A percentile compares a stretch with the other conserved stretches of the same genome.
These are phyloP conservation scores for Maccullochella peelii DNA, from an alignment of 2,113 vertebrate genomes.

Conservation along the genomic window DNA sequence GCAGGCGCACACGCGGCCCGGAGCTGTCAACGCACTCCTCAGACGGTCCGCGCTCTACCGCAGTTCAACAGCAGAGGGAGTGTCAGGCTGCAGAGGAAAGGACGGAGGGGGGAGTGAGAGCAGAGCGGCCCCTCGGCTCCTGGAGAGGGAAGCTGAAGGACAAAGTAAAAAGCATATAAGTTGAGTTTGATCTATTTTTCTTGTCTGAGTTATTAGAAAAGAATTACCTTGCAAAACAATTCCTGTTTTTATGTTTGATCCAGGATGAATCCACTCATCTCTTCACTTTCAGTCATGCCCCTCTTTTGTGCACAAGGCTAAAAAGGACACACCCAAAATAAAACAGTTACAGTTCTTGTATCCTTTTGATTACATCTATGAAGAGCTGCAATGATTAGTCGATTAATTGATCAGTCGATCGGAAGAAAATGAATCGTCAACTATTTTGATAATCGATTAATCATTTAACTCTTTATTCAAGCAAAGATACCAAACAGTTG, in stretches of 20 bases:
- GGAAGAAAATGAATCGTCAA: neutral
- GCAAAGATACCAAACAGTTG: neutral
- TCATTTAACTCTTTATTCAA: neutral
- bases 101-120: neutral
- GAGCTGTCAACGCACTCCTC: slow-evolving; percentile 73
- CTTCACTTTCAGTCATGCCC: neutral
- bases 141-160: slow-evolving; percentile 20
- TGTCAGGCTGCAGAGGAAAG: slow-evolving; percentile 31
- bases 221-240: too few species aligned
- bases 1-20: slow-evolving; percentile 68
- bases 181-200: neutral
- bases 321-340: neutral
- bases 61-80: slow-evolving; percentile 72
- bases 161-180: neutral
- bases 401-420: neutral
- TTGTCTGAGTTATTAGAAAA: neutral
- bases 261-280: neutral
- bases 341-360: neutral
- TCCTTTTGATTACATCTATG: neutral
- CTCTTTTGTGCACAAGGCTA: neutral
- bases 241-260: neutral
- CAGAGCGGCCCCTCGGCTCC: slow-evolving; percentile 12
- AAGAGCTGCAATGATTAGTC: neutral
- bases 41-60: slow-evolving; percentile 61
- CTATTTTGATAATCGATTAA: neutral